A percentile compares a stretch with the other conserved stretches of the same genome.
These are phyloP conservation scores for Zoanthus sansibaricus DNA, from an alignment of 92 coral and sea anemone species.

Conservation along the genomic window DNA sequence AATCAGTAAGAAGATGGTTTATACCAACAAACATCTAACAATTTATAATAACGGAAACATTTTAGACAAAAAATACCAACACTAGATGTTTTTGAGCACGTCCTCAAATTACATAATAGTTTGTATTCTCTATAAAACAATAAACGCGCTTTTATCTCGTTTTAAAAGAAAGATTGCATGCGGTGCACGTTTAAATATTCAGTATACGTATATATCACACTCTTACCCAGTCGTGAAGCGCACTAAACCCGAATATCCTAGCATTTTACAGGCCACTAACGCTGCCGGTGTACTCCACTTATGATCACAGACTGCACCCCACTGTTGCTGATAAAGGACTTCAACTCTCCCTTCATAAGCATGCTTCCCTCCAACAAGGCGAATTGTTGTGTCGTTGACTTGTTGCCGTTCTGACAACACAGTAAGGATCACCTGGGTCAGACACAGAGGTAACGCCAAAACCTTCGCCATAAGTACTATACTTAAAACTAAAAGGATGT, in stretches of 20 bases:
- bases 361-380: constrained; percentile 86
- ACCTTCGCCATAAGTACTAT: neutral
- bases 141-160: neutral
- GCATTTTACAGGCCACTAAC: constrained; percentile 82
- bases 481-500: neutral
- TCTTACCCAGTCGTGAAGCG: constrained; percentile 67
- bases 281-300: constrained; percentile 81
- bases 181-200: neutral
- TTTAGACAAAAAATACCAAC: neutral
- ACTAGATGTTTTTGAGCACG: neutral
- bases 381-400: constrained; percentile 34
- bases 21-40: neutral
- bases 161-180: neutral
- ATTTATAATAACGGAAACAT: neutral
- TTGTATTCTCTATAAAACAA: neutral
- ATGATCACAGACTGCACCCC: constrained; percentile 93
- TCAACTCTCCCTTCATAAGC: constrained; percentile 85
- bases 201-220: neutral
- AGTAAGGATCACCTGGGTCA: neutral
- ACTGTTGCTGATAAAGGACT: constrained; percentile 69
- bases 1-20: neutral
- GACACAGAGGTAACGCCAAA: neutral
- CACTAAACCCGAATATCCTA: constrained; percentile 58
- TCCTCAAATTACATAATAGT: neutral
- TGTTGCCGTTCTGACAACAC: neutral